phyloP scores from a whole-genome alignment of 2,113 vertebrate genomes.

The Scomber scombrus region DNA sequence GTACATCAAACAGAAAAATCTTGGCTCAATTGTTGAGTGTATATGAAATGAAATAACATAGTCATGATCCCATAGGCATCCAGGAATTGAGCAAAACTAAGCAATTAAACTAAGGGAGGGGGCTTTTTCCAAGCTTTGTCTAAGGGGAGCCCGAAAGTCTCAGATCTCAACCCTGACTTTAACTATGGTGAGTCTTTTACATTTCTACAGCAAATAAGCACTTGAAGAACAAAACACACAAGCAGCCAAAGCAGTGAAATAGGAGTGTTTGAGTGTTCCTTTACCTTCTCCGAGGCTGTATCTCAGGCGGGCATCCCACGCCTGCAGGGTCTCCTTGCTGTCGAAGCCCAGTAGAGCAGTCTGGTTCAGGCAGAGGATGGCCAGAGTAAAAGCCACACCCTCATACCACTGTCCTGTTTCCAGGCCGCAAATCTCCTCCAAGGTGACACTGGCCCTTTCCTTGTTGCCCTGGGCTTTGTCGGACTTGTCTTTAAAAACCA shows the following conservation, averaged over 20 bases:
- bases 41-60: too few species aligned
- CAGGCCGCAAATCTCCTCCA: conserved; percentile 96
- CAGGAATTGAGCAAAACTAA: too few species aligned
- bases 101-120: too few species aligned
- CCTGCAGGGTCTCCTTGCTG: conserved; percentile 90
- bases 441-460: conserved; percentile 89
- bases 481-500: conserved; percentile 91
- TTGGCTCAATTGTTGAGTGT: too few species aligned
- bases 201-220: too few species aligned
- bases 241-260: background rate
- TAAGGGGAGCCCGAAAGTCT: too few species aligned
- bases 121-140: too few species aligned
- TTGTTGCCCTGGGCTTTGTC: conserved; percentile 89
- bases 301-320: conserved; percentile 92
- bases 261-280: background rate
- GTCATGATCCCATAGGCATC: too few species aligned
- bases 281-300: conserved; percentile 95
- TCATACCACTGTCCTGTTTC: conserved; percentile 90
- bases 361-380: conserved; percentile 92
- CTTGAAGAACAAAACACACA: background rate
- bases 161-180: too few species aligned
- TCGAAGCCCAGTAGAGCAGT: conserved; percentile 93
- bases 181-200: background rate
- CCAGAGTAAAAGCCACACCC: conserved; percentile 88
- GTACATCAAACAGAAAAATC: too few species aligned